These are phyloP conservation scores for Eristalis arbustorum DNA, from an alignment of 2,888 invertebrate species.

Conservation along the genomic window DNA sequence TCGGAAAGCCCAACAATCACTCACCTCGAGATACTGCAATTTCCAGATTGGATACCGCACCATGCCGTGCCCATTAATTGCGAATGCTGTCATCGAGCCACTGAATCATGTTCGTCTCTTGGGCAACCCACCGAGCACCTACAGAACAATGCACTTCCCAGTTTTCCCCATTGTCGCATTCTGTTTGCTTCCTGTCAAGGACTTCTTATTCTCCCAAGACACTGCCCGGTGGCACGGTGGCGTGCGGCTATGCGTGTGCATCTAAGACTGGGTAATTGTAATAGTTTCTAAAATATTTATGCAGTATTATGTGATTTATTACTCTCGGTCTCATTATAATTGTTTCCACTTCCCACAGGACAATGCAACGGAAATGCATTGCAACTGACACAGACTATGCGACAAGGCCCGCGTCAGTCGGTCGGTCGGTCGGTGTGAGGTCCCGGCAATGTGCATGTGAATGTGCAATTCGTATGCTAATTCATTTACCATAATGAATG, in stretches of 20 bases:
- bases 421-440: not conserved
- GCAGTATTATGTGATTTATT: conserved; percentile 50
- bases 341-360: not conserved
- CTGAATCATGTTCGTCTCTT: not conserved
- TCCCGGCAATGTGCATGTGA: not conserved
- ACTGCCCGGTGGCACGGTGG: conserved; percentile 1
- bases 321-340: conserved; percentile 18
- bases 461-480: not conserved
- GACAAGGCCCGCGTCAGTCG: too few species aligned
- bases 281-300: conserved; percentile 36
- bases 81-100: not conserved
- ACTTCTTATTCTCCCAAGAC: not conserved
- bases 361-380: not conserved
- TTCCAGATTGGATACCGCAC: not conserved
- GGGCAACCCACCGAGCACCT: not conserved
- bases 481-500: not conserved
- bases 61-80: not conserved
- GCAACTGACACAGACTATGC: not conserved
- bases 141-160: not conserved
- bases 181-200: not conserved
- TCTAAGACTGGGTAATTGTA: conserved; percentile 31
- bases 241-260: conserved; percentile 22
- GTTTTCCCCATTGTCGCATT: not conserved
- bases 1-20: not conserved
- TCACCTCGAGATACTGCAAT: not conserved